A percentile compares a stretch with the other conserved stretches of the same genome.
These are phyloP conservation scores for Idaea biselata DNA, from an alignment of 2,888 invertebrate genomes.

Conservation along the genomic window DNA sequence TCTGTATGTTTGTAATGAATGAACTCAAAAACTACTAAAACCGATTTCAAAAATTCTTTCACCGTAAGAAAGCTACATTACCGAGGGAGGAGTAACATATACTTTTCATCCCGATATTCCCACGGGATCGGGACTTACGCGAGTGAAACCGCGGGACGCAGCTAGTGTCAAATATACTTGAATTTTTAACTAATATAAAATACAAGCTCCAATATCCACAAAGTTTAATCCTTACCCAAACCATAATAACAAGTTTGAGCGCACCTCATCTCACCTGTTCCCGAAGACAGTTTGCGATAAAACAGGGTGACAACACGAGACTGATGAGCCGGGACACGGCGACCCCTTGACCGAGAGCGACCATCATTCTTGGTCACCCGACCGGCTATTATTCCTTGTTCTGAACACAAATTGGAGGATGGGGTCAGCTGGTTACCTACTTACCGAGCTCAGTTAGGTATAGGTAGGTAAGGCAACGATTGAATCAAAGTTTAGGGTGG, in stretches of 20 bases:
- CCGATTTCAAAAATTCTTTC: too few relatives aligned
- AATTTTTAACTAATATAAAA: neutral
- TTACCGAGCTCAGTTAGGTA: neutral
- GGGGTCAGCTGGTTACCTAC: neutral
- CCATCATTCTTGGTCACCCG: neutral
- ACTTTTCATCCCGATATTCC: too few relatives aligned
- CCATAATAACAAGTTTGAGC: neutral
- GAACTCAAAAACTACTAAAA: too few relatives aligned
- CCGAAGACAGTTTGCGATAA: neutral
- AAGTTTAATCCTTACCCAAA: neutral
- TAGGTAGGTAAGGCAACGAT: neutral
- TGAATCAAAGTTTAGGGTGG: neutral
- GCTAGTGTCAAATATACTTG: too few relatives aligned
- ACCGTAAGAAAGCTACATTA: too few relatives aligned
- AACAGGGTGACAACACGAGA: neutral
- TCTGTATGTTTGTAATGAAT: too few relatives aligned
- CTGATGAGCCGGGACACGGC: neutral
- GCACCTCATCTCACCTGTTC: neutral
- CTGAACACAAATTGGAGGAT: constrained; percentile 1
- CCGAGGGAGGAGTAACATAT: too few relatives aligned
- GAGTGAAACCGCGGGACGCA: too few relatives aligned
- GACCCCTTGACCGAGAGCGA: neutral
- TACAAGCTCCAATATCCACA: neutral
- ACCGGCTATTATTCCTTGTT: constrained; percentile 1
- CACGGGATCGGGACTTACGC: too few relatives aligned